phyloP scores from a whole-genome alignment of 1,140 invertebrate species.

The Cherax destructor region DNA sequence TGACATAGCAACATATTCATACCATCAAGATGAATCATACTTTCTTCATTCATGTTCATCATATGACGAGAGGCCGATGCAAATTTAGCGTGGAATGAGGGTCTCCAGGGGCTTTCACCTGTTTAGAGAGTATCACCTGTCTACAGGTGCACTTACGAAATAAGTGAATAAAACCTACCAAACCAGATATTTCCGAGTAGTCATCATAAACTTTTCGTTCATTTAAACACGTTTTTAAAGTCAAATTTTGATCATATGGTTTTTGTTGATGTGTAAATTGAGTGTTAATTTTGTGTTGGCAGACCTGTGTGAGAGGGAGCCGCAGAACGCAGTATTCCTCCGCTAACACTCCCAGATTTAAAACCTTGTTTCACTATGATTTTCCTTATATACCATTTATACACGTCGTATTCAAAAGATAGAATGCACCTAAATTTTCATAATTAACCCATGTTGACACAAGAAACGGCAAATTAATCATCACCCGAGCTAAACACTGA shows the following conservation, averaged over 20 bases:
- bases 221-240: not conserved
- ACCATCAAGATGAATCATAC: not conserved
- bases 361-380: conserved; percentile 43
- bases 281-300: conserved; percentile 23
- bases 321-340: conserved; percentile 52
- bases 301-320: conserved; percentile 19
- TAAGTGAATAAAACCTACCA: not conserved
- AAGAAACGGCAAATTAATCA: not conserved
- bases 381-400: not conserved
- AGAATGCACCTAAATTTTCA: not conserved
- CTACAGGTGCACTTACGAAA: conserved; percentile 40
- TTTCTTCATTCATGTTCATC: not conserved
- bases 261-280: conserved; percentile 14
- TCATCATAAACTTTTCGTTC: not conserved
- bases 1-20: not conserved
- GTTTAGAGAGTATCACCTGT: conserved; percentile 51
- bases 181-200: not conserved
- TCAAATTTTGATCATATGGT: not conserved
- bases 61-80: not conserved
- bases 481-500: not conserved
- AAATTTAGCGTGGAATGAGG: not conserved
- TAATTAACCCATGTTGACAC: not conserved
- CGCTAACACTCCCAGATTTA: conserved; percentile 49
- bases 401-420: not conserved
- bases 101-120: conserved; percentile 30